Evolutionary conservation across 2,888 invertebrate genomes (phyloP).

Genomic region (Polylopha cassiicola): DNA sequence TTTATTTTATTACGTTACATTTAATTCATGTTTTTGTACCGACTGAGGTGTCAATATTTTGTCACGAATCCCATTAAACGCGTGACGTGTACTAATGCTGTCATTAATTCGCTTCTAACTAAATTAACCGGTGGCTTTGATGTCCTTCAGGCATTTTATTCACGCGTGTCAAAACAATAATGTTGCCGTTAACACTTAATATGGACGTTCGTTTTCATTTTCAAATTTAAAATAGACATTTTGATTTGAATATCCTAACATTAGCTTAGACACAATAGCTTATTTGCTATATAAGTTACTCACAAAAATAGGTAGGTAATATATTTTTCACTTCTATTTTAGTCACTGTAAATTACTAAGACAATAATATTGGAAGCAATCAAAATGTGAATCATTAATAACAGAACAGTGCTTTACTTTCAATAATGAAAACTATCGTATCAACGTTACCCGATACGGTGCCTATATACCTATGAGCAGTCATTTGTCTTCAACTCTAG

Average conservation of each 20-base stretch:
- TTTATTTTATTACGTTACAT: slow-evolving; percentile 52
- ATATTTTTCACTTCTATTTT: too few relatives aligned
- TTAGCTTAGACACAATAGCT: too few relatives aligned
- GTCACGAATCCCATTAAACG: slow-evolving; percentile 69
- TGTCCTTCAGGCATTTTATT: slow-evolving; percentile 42
- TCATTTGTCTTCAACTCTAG: slow-evolving; percentile 7
- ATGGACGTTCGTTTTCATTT: slow-evolving; percentile 25
- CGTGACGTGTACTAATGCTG: slow-evolving; percentile 65
- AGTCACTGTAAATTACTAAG: too few relatives aligned
- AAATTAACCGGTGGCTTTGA: slow-evolving; percentile 66
- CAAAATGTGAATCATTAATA: too few relatives aligned
- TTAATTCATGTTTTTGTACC: slow-evolving; percentile 60
- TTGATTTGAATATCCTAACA: too few relatives aligned
- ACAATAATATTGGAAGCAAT: too few relatives aligned
- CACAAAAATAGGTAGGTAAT: too few relatives aligned
- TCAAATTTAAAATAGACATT: slow-evolving; percentile 16
- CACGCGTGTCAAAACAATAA: slow-evolving; percentile 45
- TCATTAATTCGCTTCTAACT: slow-evolving; percentile 69
- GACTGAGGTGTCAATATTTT: slow-evolving; percentile 70
- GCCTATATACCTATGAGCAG: slow-evolving; percentile 3
- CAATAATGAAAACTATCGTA: slow-evolving; percentile 1
- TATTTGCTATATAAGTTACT: too few relatives aligned
- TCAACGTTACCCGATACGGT: neutral
- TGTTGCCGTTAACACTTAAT: slow-evolving; percentile 39
- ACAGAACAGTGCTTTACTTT: too few relatives aligned